Evolutionary conservation across 2,797 vertebrate species (phyloP).

Genomic region (Thunnus albacares): DNA sequence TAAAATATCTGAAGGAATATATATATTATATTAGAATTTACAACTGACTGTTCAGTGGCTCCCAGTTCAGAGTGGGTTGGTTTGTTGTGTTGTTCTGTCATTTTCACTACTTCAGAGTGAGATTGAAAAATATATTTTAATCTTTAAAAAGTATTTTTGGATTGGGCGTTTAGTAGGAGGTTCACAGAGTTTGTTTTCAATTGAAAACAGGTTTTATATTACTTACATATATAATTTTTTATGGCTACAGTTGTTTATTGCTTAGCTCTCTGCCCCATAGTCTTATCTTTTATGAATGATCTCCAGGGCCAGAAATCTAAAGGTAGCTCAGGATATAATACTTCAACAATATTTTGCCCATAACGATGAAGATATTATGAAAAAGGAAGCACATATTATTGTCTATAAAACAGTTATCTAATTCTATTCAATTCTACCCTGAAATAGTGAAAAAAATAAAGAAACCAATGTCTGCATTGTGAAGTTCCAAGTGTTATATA

Average conservation of each 20-base stretch:
- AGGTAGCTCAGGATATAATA: not conserved
- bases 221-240: constrained; percentile 8
- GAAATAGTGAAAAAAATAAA: not conserved
- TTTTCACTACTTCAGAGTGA: constrained; percentile 4
- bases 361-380: not conserved
- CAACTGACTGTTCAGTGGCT: constrained; percentile 27
- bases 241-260: not conserved
- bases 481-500: no score
- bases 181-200: constrained; percentile 1
- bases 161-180: not conserved
- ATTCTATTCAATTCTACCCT: not conserved
- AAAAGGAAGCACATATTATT: no score
- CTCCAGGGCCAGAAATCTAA: not conserved
- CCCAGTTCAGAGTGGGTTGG: constrained; percentile 16
- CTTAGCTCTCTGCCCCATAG: not conserved
- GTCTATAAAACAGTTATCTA: no score
- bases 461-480: not conserved
- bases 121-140: not conserved
- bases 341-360: not conserved
- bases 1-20: constrained; percentile 30
- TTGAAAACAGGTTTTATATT: not conserved
- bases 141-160: not conserved
- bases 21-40: constrained; percentile 9
- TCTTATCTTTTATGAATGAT: not conserved
- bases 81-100: constrained; percentile 38